Evolutionary conservation across 2,888 invertebrate genomes (phyloP), one percentile per base, ranked within the genome.

Genomic region (Halocaridina rubra): DNA sequence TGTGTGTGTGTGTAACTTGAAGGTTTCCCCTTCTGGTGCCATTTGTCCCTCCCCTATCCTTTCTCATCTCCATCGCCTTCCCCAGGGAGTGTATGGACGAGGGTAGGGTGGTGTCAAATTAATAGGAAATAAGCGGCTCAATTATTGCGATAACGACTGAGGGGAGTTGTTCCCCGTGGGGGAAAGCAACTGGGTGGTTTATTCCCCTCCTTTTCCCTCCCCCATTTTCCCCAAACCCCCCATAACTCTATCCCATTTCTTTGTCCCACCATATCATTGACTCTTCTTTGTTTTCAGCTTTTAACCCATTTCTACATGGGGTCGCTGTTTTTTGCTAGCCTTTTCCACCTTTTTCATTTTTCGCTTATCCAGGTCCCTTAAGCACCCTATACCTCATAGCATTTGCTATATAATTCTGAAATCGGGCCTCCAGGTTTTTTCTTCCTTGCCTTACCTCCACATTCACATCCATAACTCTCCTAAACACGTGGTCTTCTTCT

Each of bases 51-150:
- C 74, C 13, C 67, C 53, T 57, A 22, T 8, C 53, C 16, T 33
- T n/a, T 19, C 67, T 27, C 67, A 1, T 24, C 16, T 19, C 2
- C 61, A 13, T 7, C 29, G 7, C 57, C 67, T 69, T 71, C 76
- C 53, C 30, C 67, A 30, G 81, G 64, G 64, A 64, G 19, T 33
- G 29, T 3, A 5, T 29, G 16, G 69, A n/a, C 61, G 46, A 24
- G 53, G 81, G 76, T 19, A 81, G 76, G 75, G 69, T 81, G 81
- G 76, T 81, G 81, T 81, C 81, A 81, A 81, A 81, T 81, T 76
- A 81, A 81, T 81, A 81, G 69, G 81, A 81, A 81, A 81, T 81
- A 81, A 81, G 75, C 75, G 75, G 69, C 75, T 81, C 81, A 81
- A 81, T 81, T 81, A 81, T 72, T 76, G 69, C 39, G 81, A 64